Evolutionary conservation across 2,888 invertebrate genomes (phyloP).

Genomic region (Lydus trimaculatus): DNA sequence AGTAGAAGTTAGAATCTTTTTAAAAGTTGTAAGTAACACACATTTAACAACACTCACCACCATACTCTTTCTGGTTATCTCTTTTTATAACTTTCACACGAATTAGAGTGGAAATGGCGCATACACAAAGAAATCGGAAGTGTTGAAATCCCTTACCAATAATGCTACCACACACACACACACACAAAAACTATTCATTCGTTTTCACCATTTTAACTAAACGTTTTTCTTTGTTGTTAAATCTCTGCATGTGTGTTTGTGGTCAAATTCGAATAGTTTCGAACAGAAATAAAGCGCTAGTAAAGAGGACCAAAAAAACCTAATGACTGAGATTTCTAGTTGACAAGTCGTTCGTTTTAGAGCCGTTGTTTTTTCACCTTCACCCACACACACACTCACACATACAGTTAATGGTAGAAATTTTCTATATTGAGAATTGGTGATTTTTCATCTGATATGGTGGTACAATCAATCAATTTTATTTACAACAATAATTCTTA

Average conservation of each 20-base stretch:
- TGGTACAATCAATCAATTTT: no score
- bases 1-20: no score
- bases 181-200: neutral
- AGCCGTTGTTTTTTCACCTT: neutral
- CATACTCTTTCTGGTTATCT: no score
- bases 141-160: no score
- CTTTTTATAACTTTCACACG: neutral
- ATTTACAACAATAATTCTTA: no score
- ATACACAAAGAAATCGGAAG: no score
- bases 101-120: neutral
- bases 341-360: neutral
- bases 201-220: neutral
- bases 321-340: conserved; percentile 1
- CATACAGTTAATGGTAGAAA: neutral
- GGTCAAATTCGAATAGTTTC: neutral
- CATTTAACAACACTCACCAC: no score
- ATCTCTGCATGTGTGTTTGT: no score
- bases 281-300: neutral
- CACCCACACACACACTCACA: neutral
- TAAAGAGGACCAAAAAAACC: neutral
- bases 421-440: neutral
- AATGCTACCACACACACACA: neutral
- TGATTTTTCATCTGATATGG: neutral
- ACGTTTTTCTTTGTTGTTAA: neutral
- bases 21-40: no score